Evolutionary conservation across 2,113 vertebrate genomes (phyloP).

Genomic region (Cyanoderma ruficeps): DNA sequence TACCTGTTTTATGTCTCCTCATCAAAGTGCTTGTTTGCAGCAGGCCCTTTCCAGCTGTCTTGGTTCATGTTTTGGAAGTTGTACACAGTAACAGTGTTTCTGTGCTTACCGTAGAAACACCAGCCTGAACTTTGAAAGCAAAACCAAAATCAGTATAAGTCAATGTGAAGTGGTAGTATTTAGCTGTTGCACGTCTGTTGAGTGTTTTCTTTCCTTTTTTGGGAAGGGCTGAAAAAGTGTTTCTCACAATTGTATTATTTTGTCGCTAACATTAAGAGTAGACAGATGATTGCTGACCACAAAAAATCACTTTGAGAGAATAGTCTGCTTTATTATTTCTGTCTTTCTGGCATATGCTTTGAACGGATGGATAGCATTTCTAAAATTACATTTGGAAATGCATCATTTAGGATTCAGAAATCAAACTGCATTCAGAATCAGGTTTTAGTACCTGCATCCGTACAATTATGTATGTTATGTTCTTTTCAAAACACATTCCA

Average conservation of each 20-base stretch:
- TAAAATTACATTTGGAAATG: background rate
- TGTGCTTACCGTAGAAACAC: background rate
- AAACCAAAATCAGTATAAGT: background rate
- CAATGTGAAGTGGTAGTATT: background rate
- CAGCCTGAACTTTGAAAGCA: background rate
- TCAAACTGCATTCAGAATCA: background rate
- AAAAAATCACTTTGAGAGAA: background rate
- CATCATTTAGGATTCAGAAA: background rate
- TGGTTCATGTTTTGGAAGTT: background rate
- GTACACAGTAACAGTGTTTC: background rate
- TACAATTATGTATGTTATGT: background rate
- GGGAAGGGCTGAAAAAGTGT: background rate
- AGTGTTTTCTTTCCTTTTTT: slow-evolving; percentile 10
- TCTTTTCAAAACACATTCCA: background rate
- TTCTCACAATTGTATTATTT: slow-evolving; percentile 18
- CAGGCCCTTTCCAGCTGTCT: background rate
- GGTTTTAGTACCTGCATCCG: background rate
- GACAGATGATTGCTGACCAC: background rate
- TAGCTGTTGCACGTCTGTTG: background rate
- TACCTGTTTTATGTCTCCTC: background rate
- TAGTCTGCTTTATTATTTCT: background rate
- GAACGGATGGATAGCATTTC: background rate
- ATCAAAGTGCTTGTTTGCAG: background rate
- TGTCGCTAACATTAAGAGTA: background rate
- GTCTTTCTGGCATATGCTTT: background rate